Conservation (phyloP, 1,140 invertebrate species). For the Orius laevigatus region DNA sequence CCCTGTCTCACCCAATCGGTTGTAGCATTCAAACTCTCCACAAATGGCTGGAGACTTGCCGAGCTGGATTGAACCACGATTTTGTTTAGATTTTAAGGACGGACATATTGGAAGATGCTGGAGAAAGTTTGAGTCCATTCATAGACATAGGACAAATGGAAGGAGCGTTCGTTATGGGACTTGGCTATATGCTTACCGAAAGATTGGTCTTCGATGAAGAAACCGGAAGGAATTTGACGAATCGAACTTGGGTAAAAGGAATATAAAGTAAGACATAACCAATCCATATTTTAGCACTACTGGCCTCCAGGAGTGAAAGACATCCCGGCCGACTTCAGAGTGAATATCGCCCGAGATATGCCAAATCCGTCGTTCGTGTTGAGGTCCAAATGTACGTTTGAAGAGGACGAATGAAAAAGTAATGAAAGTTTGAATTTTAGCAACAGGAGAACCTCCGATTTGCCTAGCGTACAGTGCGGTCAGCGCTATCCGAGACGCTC, state of each 20-base stretch:
- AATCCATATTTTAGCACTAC: slow-evolving; percentile 39
- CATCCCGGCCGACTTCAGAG: slow-evolving; percentile 66
- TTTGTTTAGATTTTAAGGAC: slow-evolving; percentile 45
- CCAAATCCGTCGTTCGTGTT: slow-evolving; percentile 50
- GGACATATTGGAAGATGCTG: slow-evolving; percentile 59
- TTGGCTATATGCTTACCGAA: slow-evolving; percentile 66
- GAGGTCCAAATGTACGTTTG: slow-evolving; percentile 52
- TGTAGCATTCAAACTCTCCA: no score
- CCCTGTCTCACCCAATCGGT: no score
- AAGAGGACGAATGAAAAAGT: neutral
- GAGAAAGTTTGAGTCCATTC: slow-evolving; percentile 54
- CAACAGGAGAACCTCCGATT: slow-evolving; percentile 63
- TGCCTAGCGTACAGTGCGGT: slow-evolving; percentile 45
- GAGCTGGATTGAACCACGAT: no score
- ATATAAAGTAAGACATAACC: neutral
- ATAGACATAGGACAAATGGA: slow-evolving; percentile 77
- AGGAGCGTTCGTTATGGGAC: slow-evolving; percentile 73
- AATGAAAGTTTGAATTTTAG: slow-evolving; percentile 27
- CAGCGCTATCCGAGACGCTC: slow-evolving; percentile 52
- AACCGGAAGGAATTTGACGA: slow-evolving; percentile 50
- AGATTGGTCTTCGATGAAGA: slow-evolving; percentile 45
- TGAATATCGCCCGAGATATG: slow-evolving; percentile 52
- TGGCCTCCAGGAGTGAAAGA: slow-evolving; percentile 66
- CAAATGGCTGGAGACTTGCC: no score
- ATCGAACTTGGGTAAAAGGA: slow-evolving; percentile 51